These are phyloP conservation scores for Alethe diademata DNA, from an alignment of 2,113 vertebrate species.

Conservation along the genomic window DNA sequence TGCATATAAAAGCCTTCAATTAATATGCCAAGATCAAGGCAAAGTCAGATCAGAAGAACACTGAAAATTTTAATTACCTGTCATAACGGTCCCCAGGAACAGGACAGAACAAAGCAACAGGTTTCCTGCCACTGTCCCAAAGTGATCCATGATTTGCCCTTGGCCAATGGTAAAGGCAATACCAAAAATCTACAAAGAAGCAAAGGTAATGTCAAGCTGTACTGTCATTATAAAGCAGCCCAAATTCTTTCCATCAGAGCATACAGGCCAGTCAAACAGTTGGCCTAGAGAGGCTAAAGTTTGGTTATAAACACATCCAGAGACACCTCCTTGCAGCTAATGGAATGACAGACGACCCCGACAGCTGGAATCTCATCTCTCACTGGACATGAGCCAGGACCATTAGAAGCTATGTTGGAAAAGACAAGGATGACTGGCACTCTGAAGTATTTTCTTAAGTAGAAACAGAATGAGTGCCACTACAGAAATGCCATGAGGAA, in stretches of 20 bases:
- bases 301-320: not conserved
- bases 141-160: conserved; percentile 85
- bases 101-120: conserved; percentile 88
- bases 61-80: conserved; percentile 75
- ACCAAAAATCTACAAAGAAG: conserved; percentile 87
- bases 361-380: not conserved
- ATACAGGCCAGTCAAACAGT: not conserved
- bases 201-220: not conserved
- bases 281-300: not conserved
- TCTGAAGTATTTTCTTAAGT: not conserved
- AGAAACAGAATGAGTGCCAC: not conserved
- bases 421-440: not conserved
- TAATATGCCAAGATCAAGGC: not conserved
- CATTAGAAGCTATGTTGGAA: not conserved
- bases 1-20: not conserved
- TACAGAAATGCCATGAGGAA: not conserved
- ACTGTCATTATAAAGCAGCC: not conserved
- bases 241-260: not conserved
- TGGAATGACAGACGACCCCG: not conserved
- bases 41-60: not conserved
- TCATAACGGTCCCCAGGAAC: conserved; percentile 81
- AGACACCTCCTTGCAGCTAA: not conserved
- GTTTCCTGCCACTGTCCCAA: conserved; percentile 83
- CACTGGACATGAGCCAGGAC: not conserved
- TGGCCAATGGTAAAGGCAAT: conserved; percentile 92